Percentiles rank a stretch among this genome's conserved stretches.
phyloP scores from a whole-genome alignment of 2,797 vertebrate species.

The Myotis findleyi region DNA sequence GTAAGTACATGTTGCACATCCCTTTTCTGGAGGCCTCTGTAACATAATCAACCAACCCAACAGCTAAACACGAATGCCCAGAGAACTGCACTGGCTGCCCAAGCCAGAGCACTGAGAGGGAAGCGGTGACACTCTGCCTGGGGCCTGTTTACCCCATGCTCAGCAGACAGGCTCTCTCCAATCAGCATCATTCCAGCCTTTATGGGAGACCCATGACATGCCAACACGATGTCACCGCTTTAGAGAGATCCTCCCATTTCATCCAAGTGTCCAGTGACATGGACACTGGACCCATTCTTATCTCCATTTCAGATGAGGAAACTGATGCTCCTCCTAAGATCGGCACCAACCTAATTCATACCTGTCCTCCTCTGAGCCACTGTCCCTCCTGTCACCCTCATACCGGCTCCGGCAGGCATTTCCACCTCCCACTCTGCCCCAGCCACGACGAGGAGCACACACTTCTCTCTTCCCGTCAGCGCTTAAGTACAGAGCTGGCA shows the following conservation, averaged over 20 bases:
- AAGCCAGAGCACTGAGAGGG: background rate
- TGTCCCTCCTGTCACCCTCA: rapidly evolving
- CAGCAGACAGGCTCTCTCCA: background rate
- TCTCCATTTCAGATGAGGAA: background rate
- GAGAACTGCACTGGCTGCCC: background rate
- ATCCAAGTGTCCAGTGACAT: rapidly evolving
- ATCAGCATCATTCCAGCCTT: background rate
- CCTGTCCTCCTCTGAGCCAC: background rate
- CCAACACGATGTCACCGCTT: background rate
- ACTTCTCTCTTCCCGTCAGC: background rate
- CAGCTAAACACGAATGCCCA: background rate
- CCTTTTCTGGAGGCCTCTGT: background rate
- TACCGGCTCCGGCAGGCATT: rapidly evolving
- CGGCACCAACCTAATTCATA: too few relatives aligned
- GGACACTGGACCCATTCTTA: too few relatives aligned
- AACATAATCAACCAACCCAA: background rate
- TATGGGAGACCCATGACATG: background rate
- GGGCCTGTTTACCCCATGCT: background rate
- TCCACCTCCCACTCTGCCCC: rapidly evolving
- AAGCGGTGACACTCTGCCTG: rapidly evolving
- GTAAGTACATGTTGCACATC: rapidly evolving
- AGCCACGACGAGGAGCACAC: rapidly evolving
- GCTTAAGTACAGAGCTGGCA: background rate
- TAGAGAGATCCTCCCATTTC: background rate
- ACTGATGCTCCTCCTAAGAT: background rate